Evolutionary conservation across 2,113 vertebrate genomes (phyloP).

Genomic region (Mormyrus iriodes): DNA sequence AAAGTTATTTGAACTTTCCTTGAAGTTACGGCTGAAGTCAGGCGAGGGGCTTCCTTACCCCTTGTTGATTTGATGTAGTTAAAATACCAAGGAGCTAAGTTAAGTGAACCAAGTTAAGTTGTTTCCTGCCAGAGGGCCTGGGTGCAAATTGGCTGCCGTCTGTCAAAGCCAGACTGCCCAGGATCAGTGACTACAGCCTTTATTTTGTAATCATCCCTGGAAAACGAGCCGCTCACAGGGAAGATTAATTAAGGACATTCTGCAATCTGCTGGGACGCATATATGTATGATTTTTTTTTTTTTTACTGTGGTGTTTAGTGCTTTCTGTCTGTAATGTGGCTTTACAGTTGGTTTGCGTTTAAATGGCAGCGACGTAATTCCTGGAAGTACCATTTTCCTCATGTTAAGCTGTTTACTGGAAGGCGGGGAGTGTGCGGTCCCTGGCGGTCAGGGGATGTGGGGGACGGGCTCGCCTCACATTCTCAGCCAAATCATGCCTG

Average conservation of each 20-base stretch:
- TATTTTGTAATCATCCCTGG: not conserved
- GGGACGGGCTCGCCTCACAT: not conserved
- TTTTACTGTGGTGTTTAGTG: not conserved
- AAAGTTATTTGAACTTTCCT: not conserved
- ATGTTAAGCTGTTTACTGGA: constrained; percentile 13
- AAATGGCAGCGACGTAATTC: constrained; percentile 30
- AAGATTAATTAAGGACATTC: not conserved
- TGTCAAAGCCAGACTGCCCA: not conserved
- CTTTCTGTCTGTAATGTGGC: constrained; percentile 5
- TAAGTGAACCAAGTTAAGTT: not conserved
- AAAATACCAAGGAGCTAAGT: not conserved
- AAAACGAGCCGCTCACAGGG: not conserved
- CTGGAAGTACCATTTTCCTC: constrained; percentile 30
- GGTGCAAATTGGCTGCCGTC: not conserved
- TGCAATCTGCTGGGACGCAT: not conserved
- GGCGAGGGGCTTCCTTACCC: not conserved
- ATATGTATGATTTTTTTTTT: not conserved
- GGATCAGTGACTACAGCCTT: not conserved
- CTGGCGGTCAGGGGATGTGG: not conserved
- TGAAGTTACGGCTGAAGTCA: not conserved
- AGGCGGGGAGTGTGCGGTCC: not conserved
- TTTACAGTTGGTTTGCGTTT: not conserved
- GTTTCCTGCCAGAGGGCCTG: not conserved
- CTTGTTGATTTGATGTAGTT: not conserved
- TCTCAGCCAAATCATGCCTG: not conserved